Base-by-base conservation (phyloP, 2,888 invertebrate genomes). In the Mycalesis mineus region DNA sequence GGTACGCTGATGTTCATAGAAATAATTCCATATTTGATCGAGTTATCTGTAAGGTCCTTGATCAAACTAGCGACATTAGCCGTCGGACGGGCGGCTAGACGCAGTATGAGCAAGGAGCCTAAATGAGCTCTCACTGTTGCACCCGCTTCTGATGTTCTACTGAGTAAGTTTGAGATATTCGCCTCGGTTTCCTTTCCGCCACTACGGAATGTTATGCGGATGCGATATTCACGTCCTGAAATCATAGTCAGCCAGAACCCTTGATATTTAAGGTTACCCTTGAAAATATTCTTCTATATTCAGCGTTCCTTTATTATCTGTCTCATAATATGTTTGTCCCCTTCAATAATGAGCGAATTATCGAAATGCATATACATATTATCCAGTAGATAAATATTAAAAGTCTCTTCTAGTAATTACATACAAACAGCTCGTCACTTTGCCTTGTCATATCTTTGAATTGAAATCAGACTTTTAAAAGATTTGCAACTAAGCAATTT, bases 1-100 rank as follows among this genome's bases (percentile, higher is more conserved):
- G 88, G 78, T 37, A 88, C 67, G 42, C 77, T 82, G 37, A 88
- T 75, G 48, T 75, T 74, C 60, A 88, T 68, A 0, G 84, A 77
- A 0, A 68, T 66, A 9, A 88, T 68, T 0, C 82, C 81, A 50
- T 81, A 88, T 39, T 62, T 64, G 5, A 50, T 50, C 0, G 74
- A 42, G 22, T 84, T 76, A 0, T 71, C 65, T 0, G 68, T 69
- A 0, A 85, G 47, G 29, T 84, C 76, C 22, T 68, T 73, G 6
- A 85, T 63, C 1, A 88, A 65, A 0, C 61, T 65, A 0, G 83
- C 82, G 0, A 82, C 80, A 0, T 58, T 66, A 0, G 67, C 68
- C 0, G 85, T 78, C 0, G 88, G 87, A 14, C 58, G 73, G 0
- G 78, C 70, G 0, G 88, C 84, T 9, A 86, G 22, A 7, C 76